These are phyloP conservation scores for Spea multiplicata DNA, from an alignment of 2,113 vertebrate species.

Conservation along the genomic window DNA sequence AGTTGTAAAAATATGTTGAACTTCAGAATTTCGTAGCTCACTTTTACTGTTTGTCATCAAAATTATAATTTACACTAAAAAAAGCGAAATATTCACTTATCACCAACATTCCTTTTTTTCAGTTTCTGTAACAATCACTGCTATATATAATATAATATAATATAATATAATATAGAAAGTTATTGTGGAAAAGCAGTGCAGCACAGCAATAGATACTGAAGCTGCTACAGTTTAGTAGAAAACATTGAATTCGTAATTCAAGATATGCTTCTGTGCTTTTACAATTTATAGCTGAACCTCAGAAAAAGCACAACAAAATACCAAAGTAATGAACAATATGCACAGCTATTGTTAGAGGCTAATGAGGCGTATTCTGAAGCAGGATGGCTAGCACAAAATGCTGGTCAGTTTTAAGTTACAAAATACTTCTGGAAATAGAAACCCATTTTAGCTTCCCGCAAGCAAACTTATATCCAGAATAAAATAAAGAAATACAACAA, in stretches of 20 bases:
- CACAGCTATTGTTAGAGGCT: constrained; percentile 35
- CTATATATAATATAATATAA: too few species aligned
- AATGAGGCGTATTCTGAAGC: constrained; percentile 31
- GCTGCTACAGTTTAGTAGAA: constrained; percentile 6
- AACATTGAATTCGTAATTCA: constrained; percentile 20
- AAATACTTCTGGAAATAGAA: constrained; percentile 17
- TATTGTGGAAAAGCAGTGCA: too few species aligned
- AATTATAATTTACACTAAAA: too few species aligned
- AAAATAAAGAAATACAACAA: neutral
- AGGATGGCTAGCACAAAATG: neutral
- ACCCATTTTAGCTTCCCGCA: neutral
- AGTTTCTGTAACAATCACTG: too few species aligned
- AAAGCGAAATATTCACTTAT: too few species aligned
- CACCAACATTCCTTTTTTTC: too few species aligned
- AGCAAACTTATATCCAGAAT: neutral
- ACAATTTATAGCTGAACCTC: constrained; percentile 31
- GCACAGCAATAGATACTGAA: neutral
- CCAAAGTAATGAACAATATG: constrained; percentile 33
- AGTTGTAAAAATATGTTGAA: too few species aligned
- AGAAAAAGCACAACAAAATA: constrained; percentile 36
- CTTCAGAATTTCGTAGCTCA: too few species aligned
- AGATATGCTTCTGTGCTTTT: constrained; percentile 26
- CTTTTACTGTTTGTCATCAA: too few species aligned
- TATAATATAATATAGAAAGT: too few species aligned
- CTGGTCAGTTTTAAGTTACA: constrained; percentile 1